These are phyloP conservation scores for Pteronotus mesoamericanus DNA, from an alignment of 2,797 vertebrate species.

Conservation along the genomic window DNA sequence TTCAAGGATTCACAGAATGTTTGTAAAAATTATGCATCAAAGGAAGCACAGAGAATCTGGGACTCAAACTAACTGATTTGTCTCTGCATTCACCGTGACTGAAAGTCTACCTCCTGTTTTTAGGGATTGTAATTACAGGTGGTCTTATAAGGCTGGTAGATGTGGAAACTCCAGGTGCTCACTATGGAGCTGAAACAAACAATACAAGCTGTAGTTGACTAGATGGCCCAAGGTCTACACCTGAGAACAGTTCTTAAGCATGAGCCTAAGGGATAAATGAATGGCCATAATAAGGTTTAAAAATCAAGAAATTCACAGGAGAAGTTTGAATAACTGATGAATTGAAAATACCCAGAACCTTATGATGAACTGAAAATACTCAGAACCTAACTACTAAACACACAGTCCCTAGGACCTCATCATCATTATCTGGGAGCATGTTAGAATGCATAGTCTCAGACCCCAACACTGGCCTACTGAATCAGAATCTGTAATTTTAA, in stretches of 20 bases:
- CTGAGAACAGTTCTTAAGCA: not conserved
- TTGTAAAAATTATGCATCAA: not conserved
- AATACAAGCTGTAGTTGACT: not conserved
- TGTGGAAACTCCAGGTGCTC: not conserved
- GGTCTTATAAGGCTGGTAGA: not conserved
- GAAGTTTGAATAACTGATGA: not conserved
- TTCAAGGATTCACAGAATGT: not conserved
- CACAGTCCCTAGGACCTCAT: not conserved
- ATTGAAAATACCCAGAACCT: not conserved
- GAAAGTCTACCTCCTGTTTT: not conserved
- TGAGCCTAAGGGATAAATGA: not conserved
- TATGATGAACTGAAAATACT: not conserved
- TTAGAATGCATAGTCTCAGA: not conserved
- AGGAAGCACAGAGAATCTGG: not conserved
- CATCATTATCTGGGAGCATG: not conserved
- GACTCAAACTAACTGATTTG: not conserved
- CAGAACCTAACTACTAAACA: not conserved
- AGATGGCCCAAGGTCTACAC: not conserved
- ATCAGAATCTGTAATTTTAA: not conserved
- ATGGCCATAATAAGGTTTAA: not conserved
- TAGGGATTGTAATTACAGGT: not conserved
- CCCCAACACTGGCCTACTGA: not conserved
- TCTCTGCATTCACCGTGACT: not conserved
- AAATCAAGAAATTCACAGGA: not conserved
- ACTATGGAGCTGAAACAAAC: not conserved